Base-by-base conservation (phyloP, 2,888 invertebrate genomes). In the Omphaloscelis lunosa region DNA sequence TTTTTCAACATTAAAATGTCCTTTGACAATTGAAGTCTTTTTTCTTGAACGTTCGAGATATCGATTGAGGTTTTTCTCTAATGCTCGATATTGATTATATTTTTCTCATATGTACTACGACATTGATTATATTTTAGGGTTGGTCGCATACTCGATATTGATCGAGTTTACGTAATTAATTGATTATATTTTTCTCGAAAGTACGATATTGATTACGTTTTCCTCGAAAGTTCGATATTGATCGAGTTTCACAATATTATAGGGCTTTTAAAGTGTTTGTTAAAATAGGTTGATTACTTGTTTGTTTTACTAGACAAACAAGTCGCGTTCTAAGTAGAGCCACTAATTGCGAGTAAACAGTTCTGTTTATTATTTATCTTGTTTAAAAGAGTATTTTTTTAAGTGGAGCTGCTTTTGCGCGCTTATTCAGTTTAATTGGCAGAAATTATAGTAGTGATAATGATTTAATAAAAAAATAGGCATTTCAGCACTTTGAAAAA, bases 1-100 rank as follows among this genome's bases (percentile, higher is more conserved):
- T 87, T 88, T 88, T 88, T 86, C 86, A 86, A 80, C 85, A 88
- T 88, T 86, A 89, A 84, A 79, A 86, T 83, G 82, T 78, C 82
- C 61, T 82, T 67, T 80, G 70, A 77, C 80, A 73, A 53, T 84
- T 65, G 66, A 63, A 61, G 74, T 74, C 12, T 51, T 80, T 82
- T 70, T 68, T 72, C 41, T 56, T n/a, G 48, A 48, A 63, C 23
- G 48, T 48, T 62, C 39, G 56, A 56, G 1, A 56, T 62, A 20
- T 71, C 27, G 71, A 39, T 78, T 77, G 39, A 53, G 27, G 34
- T 62, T 71, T 72, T 63, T 48, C 65, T 73, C 29, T 45, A 45
- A 56, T 56, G 23, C 23, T 23, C 51, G 23, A 20, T 20, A 56
- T 12, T 27, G 12, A 7, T 58, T 7, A 2, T 27, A 27, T 27